These are phyloP conservation scores for Helicoverpa zea DNA, from an alignment of 1,140 invertebrate genomes.

Conservation along the genomic window DNA sequence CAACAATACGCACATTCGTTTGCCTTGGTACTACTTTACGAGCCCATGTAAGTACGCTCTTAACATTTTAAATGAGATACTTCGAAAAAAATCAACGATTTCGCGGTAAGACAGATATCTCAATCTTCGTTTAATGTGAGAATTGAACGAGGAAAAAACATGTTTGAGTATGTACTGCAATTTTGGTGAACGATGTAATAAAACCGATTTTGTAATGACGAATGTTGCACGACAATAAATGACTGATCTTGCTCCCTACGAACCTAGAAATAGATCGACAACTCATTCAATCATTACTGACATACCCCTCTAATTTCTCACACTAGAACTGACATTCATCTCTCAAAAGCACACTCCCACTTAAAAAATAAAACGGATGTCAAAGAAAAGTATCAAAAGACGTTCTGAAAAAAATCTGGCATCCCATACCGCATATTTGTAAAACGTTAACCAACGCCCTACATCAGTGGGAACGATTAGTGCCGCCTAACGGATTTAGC, in stretches of 20 bases:
- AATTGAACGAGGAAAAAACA: neutral
- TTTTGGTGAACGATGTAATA: neutral
- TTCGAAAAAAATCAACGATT: constrained; percentile 25
- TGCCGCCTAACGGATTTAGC: constrained; percentile 74
- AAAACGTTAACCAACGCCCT: constrained; percentile 55
- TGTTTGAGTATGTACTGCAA: neutral
- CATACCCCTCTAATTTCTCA: constrained; percentile 7
- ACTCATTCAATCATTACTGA: constrained; percentile 28
- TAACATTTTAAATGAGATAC: constrained; percentile 35
- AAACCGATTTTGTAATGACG: neutral
- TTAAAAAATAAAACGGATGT: constrained; percentile 59
- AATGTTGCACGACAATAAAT: neutral
- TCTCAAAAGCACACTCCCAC: constrained; percentile 40
- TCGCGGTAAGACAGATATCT: constrained; percentile 14
- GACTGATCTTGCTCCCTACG: neutral
- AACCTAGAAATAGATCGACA: neutral
- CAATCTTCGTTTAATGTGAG: constrained; percentile 7
- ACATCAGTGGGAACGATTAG: constrained; percentile 73
- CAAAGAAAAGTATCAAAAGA: constrained; percentile 59
- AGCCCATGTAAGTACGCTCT: neutral
- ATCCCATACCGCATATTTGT: constrained; percentile 67
- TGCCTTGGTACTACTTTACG: constrained; percentile 12
- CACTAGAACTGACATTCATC: constrained; percentile 8
- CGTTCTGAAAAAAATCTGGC: constrained; percentile 56
- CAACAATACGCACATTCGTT: constrained; percentile 32